Evolutionary conservation across 2,888 invertebrate genomes (phyloP), one percentile per base, ranked within the genome.

Genomic region (Drosophila pegasa): DNA sequence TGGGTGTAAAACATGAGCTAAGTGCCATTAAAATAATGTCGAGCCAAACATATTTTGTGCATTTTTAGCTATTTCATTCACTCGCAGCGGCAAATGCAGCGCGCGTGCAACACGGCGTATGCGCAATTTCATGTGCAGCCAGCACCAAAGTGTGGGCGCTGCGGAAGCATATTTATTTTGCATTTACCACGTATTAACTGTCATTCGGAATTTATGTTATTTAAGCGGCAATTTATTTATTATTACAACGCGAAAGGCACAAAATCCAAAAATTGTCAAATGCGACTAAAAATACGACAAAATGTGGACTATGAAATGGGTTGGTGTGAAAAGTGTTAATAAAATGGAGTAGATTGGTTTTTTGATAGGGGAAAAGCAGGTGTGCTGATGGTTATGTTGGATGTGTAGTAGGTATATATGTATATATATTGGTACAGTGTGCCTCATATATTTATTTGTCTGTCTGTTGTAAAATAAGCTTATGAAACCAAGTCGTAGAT

Each of bases 131-230:
- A 35, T 38, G 33, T 25, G 10, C 58, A 52, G 12, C 18, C 20
- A 37, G 7, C 35, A 20, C 37, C n/a, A n/a, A n/a, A n/a, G 25
- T 22, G 16, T 29, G 51, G 31, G 29, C 35, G 27, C 40, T 58
- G 2, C 20, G 33, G 45, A 57, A 56, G 38, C 37, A 47, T 74
- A 67, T 75, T 67, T 78, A 60, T 73, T 73, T 71, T 61, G 56
- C 45, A 63, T 64, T 59, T 61, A 76, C 68, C 67, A 37, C 25
- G 54, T 61, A 78, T 87, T 64, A 78, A 76, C 65, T 78, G 79
- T 70, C 81, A 68, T 70, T 81, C 52, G 16, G 29, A 76, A 87
- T 87, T 78, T 78, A 78, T 79, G 78, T 63, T 61, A 47, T 67
- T 60, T 55, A 31, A 70, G 48, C 37, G 51, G 29, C 56, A 68